Evolutionary conservation across 2,797 vertebrate genomes (phyloP), one percentile per base, ranked within the genome.

Genomic region (Okamejei kenojei): DNA sequence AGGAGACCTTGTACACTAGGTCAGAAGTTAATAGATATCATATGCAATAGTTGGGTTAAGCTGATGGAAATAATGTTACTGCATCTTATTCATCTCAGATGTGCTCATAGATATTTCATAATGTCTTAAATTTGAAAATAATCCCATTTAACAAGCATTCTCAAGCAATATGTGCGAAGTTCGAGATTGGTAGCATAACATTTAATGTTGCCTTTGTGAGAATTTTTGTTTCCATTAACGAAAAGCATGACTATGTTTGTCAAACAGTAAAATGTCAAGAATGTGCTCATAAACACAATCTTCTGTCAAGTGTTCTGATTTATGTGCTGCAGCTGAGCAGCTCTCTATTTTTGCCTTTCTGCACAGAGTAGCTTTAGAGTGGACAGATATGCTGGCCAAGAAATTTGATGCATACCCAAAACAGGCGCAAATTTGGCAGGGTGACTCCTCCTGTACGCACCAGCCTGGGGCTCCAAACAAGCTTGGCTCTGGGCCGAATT

Each of bases 291-390:
- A 74, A 92, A 92, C 68, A 76, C 71, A 92, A 73, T 29, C 65
- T 38, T 58, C 90, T 92, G 90, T 73, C 90, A 92, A 74, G 90
- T 76, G 71, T 92, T 68, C 61, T 92, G 90, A 92, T 88, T 88
- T 68, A 88, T 68, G n/a, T 88, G 61, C 84, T 88, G 84, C 84
- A 88, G 84, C 84, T 88, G 84, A 68, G 84, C 15, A 65, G 84
- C 61, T 68, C 82, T 86, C 84, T 88, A 65, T 88, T 88, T 88
- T 88, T 88, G 84, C 61, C 29, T 88, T 88, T n/a, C n/a, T 68
- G 61, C n/a, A 65, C 61, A 65, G 84, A 2, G 84, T 68, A 68
- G 81, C 61, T 32, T 86, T 86, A n/a, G 82, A 65, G 58, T 32
- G 29, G 84, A 68, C 84, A 35, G n/a, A 68, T 88, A 6, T 61